These are phyloP conservation scores for Catotricha subobsoleta DNA, from an alignment of 2,888 invertebrate species.

Conservation along the genomic window DNA sequence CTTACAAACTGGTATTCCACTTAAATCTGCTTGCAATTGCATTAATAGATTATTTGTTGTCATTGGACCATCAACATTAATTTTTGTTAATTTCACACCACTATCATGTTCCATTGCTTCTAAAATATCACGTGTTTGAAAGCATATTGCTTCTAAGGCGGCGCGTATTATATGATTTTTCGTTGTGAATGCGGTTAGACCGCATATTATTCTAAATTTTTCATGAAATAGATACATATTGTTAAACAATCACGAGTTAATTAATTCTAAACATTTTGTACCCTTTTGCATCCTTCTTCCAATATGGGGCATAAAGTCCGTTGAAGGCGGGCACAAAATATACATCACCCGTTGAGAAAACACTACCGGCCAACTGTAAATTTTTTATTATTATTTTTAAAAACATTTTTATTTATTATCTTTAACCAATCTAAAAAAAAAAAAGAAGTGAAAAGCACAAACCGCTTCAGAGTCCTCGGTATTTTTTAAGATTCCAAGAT, in stretches of 20 bases:
- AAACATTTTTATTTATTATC: no score
- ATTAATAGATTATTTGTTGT: constrained; percentile 76
- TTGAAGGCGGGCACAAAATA: constrained; percentile 98
- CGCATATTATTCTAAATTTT: constrained; percentile 61
- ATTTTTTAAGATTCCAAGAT: constrained; percentile 65
- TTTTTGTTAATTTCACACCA: constrained; percentile 57
- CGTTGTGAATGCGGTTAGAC: constrained; percentile 80
- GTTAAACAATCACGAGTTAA: not conserved
- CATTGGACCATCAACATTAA: constrained; percentile 90
- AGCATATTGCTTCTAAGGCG: constrained; percentile 87
- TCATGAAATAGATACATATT: not conserved
- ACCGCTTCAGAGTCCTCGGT: constrained; percentile 46
- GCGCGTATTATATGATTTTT: constrained; percentile 89
- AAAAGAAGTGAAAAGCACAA: not conserved
- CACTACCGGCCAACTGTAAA: constrained; percentile 57
- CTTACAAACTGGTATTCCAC: constrained; percentile 77
- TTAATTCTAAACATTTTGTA: constrained; percentile 18
- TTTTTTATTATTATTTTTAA: no score
- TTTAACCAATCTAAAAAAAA: not conserved
- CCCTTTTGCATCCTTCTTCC: constrained; percentile 94
- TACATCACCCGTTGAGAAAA: constrained; percentile 80
- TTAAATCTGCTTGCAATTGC: constrained; percentile 90
- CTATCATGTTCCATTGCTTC: constrained; percentile 92
- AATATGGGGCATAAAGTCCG: constrained; percentile 93
- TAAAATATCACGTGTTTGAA: constrained; percentile 84